Percentiles rank a stretch among this genome's conserved stretches.
These are phyloP conservation scores for Adrianichthys oophorus DNA, from an alignment of 2,797 vertebrate species.

Conservation along the genomic window DNA sequence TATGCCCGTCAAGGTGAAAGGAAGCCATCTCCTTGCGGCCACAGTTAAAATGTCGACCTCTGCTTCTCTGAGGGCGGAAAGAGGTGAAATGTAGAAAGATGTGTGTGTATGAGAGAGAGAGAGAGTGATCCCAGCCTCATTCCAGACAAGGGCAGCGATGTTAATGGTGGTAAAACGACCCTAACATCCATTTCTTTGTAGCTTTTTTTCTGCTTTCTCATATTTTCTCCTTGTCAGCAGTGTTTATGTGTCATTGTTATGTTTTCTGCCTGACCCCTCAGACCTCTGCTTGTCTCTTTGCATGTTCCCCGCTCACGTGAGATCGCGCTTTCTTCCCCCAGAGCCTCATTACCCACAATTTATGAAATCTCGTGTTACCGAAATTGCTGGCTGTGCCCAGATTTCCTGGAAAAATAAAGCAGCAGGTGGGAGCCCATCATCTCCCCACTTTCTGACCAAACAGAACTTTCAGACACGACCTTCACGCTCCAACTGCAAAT, in stretches of 20 bases:
- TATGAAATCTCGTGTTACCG: constrained; percentile 46
- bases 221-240: constrained; percentile 61
- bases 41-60: constrained; percentile 69
- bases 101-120: constrained; percentile 12
- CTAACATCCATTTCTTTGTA: constrained; percentile 62
- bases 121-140: constrained; percentile 46
- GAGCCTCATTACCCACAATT: constrained; percentile 58
- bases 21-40: constrained; percentile 63
- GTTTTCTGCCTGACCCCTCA: constrained; percentile 47
- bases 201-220: constrained; percentile 49
- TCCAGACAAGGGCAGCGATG: constrained; percentile 65
- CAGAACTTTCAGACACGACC: constrained; percentile 13
- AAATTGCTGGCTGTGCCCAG: constrained; percentile 21
- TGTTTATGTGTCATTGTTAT: constrained; percentile 48
- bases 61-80: constrained; percentile 51
- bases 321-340: constrained; percentile 4
- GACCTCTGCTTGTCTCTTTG: constrained; percentile 54
- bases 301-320: constrained; percentile 61
- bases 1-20: constrained; percentile 72
- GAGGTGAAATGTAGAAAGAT: constrained; percentile 55
- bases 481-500: constrained; percentile 41
- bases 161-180: constrained; percentile 75
- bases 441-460: constrained; percentile 25
- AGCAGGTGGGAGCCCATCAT: constrained; percentile 30
- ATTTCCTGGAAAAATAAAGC: constrained; percentile 25